phyloP scores from a whole-genome alignment of 2,888 invertebrate species.

The Tanypteryx hageni region DNA sequence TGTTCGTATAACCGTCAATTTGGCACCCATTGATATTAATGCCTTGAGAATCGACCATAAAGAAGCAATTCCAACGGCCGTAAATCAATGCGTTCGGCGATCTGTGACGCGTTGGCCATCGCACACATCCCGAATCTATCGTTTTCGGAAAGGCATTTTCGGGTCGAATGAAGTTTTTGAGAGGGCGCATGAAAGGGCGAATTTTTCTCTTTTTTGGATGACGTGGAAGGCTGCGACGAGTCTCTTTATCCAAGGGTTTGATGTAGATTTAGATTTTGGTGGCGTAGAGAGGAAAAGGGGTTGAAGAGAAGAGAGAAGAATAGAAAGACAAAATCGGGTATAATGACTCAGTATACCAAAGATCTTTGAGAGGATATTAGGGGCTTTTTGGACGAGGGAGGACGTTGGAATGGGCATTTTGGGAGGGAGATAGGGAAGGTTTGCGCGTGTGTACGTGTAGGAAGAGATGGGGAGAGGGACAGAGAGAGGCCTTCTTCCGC shows the following conservation, averaged over 20 bases:
- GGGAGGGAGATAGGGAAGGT: background rate
- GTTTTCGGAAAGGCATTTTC: background rate
- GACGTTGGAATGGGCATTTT: background rate
- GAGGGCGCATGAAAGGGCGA: background rate
- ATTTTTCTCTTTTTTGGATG: background rate
- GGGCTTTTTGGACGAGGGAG: constrained; percentile 25
- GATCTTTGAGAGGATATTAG: constrained; percentile 32
- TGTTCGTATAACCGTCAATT: no score
- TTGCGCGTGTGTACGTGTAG: background rate
- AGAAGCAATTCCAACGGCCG: background rate
- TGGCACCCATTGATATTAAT: no score
- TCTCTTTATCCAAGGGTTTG: constrained; percentile 20
- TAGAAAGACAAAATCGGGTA: background rate
- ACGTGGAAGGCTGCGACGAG: background rate
- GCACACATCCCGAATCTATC: background rate
- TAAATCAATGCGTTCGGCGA: background rate
- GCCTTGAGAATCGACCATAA: no score
- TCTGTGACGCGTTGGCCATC: background rate
- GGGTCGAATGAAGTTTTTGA: background rate
- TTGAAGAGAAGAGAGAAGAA: background rate
- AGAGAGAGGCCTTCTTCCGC: background rate
- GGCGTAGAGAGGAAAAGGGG: background rate
- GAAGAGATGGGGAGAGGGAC: background rate
- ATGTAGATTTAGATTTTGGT: constrained; percentile 7
- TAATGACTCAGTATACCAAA: constrained; percentile 2